These are phyloP conservation scores for Poecilia latipinna DNA, from an alignment of 2,113 vertebrate species.

Conservation along the genomic window DNA sequence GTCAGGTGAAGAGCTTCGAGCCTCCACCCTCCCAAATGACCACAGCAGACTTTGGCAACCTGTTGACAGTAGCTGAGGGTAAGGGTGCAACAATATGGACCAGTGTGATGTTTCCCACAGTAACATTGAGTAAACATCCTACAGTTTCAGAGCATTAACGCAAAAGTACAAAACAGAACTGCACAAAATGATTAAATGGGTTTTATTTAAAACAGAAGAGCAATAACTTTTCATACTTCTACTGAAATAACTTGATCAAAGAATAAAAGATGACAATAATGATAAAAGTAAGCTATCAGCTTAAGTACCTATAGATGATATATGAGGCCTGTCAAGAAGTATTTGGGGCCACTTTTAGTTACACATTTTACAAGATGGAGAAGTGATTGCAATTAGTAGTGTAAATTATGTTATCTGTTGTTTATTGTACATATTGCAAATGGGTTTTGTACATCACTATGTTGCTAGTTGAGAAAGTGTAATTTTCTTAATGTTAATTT, in stretches of 20 bases:
- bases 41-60: constrained; percentile 84
- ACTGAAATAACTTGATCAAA: not conserved
- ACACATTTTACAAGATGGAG: too few species aligned
- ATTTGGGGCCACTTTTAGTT: too few species aligned
- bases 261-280: too few species aligned
- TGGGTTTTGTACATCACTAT: too few species aligned
- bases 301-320: too few species aligned
- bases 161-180: not conserved
- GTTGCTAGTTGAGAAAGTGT: too few species aligned
- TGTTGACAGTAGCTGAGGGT: constrained; percentile 96
- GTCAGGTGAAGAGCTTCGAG: constrained; percentile 87
- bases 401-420: too few species aligned
- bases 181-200: not conserved
- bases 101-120: not conserved
- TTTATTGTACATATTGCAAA: too few species aligned
- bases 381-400: too few species aligned
- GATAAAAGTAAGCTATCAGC: too few species aligned
- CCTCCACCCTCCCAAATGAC: constrained; percentile 79
- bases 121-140: not conserved
- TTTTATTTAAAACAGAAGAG: not conserved
- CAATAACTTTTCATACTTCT: not conserved
- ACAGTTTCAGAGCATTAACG: not conserved
- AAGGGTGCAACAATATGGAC: constrained; percentile 41
- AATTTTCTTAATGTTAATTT: too few species aligned
- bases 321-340: too few species aligned